Percentiles rank a stretch among this genome's conserved stretches.
Conservation (phyloP, 2,888 invertebrate species). For the Ferdinandea cuprea region DNA sequence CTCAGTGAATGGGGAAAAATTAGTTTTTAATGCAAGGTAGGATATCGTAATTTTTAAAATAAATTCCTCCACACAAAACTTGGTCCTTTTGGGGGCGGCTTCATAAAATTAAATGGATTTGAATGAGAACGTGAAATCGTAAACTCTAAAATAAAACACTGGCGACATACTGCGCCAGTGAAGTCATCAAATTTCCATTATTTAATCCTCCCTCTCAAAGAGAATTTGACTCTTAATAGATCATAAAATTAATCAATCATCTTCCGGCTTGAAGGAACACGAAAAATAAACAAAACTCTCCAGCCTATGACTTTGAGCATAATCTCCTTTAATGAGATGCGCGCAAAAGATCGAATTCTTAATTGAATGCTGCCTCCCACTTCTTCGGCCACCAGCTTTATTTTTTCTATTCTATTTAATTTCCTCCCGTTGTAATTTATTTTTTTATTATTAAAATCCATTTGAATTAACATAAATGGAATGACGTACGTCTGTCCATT, state of each 20-base stretch:
- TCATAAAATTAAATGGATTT: constrained; percentile 55
- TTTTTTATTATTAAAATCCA: constrained; percentile 63
- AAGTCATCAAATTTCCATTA: constrained; percentile 48
- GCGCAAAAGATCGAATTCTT: constrained; percentile 55
- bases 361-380: constrained; percentile 55
- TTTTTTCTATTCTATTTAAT: not conserved
- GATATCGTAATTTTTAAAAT: constrained; percentile 18
- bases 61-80: constrained; percentile 17
- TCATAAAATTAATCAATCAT: constrained; percentile 68
- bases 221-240: too few relatives aligned
- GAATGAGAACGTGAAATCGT: not conserved
- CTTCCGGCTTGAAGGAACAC: constrained; percentile 24
- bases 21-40: constrained; percentile 42
- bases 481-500: constrained; percentile 39
- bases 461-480: constrained; percentile 67
- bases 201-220: not conserved
- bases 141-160: not conserved
- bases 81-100: constrained; percentile 20
- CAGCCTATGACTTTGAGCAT: constrained; percentile 23
- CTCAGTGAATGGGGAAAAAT: constrained; percentile 36
- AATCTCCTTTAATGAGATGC: constrained; percentile 56
- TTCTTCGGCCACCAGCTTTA: not conserved
- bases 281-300: constrained; percentile 51
- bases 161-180: constrained; percentile 10
- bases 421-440: constrained; percentile 4